A percentile compares a stretch with the other conserved stretches of the same genome.
Conservation (phyloP, 2,797 vertebrate species). For the Xenopus petersii region DNA sequence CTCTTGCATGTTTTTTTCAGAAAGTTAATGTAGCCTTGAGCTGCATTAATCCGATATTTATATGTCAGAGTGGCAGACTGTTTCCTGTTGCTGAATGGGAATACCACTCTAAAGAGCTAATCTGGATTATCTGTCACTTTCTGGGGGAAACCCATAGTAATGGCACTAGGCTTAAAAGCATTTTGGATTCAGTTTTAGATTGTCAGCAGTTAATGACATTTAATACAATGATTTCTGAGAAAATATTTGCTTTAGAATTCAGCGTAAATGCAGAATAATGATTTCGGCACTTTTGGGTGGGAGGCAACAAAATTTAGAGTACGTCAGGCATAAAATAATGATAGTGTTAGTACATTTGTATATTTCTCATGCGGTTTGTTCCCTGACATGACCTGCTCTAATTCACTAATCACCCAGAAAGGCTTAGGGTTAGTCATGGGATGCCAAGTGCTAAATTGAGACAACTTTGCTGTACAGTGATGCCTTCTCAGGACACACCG, state of each 20-base stretch:
- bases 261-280: too few species aligned
- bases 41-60: slow-evolving; percentile 33
- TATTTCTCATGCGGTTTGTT: too few species aligned
- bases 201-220: slow-evolving; percentile 22
- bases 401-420: too few species aligned
- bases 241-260: neutral
- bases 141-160: slow-evolving; percentile 35
- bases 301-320: too few species aligned
- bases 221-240: slow-evolving; percentile 11
- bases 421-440: too few species aligned
- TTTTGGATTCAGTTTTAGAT: slow-evolving; percentile 22
- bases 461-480: too few species aligned
- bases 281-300: too few species aligned
- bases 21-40: slow-evolving; percentile 32
- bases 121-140: slow-evolving; percentile 43
- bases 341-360: too few species aligned
- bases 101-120: slow-evolving; percentile 34
- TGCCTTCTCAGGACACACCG: too few species aligned
- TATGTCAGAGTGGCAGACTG: slow-evolving; percentile 25
- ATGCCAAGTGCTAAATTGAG: too few species aligned
- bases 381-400: too few species aligned
- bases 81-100: slow-evolving; percentile 14
- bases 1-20: slow-evolving; percentile 5
- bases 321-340: too few species aligned
- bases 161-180: slow-evolving; percentile 27